phyloP scores from a whole-genome alignment of 2,888 invertebrate species.

The Eudemis profundana region DNA sequence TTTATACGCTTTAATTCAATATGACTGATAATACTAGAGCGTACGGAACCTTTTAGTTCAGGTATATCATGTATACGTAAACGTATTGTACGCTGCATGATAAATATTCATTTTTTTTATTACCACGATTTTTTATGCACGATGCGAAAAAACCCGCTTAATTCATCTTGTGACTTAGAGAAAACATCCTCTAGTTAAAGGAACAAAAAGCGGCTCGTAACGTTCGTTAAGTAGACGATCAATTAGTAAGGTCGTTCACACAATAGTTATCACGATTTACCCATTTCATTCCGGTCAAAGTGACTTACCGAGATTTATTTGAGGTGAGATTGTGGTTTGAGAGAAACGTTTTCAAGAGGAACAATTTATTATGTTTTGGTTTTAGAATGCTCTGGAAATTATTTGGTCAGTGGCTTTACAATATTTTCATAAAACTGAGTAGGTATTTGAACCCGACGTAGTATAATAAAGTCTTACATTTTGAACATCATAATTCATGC shows the following conservation, averaged over 20 bases:
- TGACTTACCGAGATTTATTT: slow-evolving; percentile 29
- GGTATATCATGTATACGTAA: slow-evolving; percentile 8
- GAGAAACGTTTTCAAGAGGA: slow-evolving; percentile 27
- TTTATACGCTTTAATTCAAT: slow-evolving; percentile 54
- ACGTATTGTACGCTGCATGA: slow-evolving; percentile 10
- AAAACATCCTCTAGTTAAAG: slow-evolving; percentile 11
- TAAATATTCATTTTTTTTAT: neutral
- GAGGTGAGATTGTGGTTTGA: slow-evolving; percentile 38
- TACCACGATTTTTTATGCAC: slow-evolving; percentile 2
- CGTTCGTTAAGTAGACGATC: slow-evolving; percentile 32
- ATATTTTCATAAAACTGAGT: neutral
- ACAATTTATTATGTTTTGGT: neutral
- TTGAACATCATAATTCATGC: neutral
- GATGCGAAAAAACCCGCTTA: slow-evolving; percentile 11
- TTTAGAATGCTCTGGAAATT: neutral
- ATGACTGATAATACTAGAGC: slow-evolving; percentile 50
- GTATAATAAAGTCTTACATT: neutral
- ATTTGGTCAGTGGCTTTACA: slow-evolving; percentile 14
- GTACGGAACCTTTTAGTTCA: slow-evolving; percentile 20
- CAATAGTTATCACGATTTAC: slow-evolving; percentile 42
- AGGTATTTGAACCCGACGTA: neutral
- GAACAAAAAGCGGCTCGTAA: slow-evolving; percentile 25
- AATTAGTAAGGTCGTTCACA: slow-evolving; percentile 42
- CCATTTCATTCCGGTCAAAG: slow-evolving; percentile 38
- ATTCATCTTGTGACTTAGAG: slow-evolving; percentile 13